These are phyloP conservation scores for Minunthozetes semirufus DNA, from an alignment of 2,888 invertebrate genomes.

Conservation along the genomic window DNA sequence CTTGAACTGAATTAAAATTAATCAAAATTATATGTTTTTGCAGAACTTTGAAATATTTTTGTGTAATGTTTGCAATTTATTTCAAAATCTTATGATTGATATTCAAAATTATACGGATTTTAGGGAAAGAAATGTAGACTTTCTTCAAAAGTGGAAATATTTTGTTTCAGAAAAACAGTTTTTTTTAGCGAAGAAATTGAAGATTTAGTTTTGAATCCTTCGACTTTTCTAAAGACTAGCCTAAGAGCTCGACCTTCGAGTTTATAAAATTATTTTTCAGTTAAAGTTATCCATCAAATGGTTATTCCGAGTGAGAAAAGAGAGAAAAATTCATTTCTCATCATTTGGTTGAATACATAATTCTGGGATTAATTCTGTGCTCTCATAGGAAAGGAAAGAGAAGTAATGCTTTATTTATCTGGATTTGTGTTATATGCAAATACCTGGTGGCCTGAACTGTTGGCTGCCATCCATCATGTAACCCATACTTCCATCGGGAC, in stretches of 20 bases:
- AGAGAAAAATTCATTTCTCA: not conserved
- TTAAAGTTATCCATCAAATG: not conserved
- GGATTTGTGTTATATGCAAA: conserved; percentile 21
- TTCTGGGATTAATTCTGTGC: not conserved
- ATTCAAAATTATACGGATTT: too few relatives aligned
- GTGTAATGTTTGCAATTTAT: too few relatives aligned
- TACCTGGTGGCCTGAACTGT: conserved; percentile 76
- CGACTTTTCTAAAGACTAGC: not conserved
- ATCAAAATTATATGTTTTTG: too few relatives aligned
- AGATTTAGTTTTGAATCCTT: not conserved
- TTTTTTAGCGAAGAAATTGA: not conserved
- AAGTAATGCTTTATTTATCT: conserved; percentile 18
- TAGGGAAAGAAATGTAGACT: too few relatives aligned
- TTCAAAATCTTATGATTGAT: too few relatives aligned
- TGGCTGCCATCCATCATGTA: conserved; percentile 84
- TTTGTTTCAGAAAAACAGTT: too few relatives aligned
- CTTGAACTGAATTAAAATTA: too few relatives aligned
- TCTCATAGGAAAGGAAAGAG: not conserved
- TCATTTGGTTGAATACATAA: not conserved
- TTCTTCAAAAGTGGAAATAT: too few relatives aligned
- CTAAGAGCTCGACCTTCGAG: not conserved
- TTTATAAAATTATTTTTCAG: not conserved
- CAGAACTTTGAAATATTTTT: too few relatives aligned
- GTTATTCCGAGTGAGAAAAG: not conserved
- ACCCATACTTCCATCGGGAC: conserved; percentile 93